Evolutionary conservation across 2,797 vertebrate genomes (phyloP), one percentile per base, ranked within the genome.

Genomic region (Hybognathus amarus): DNA sequence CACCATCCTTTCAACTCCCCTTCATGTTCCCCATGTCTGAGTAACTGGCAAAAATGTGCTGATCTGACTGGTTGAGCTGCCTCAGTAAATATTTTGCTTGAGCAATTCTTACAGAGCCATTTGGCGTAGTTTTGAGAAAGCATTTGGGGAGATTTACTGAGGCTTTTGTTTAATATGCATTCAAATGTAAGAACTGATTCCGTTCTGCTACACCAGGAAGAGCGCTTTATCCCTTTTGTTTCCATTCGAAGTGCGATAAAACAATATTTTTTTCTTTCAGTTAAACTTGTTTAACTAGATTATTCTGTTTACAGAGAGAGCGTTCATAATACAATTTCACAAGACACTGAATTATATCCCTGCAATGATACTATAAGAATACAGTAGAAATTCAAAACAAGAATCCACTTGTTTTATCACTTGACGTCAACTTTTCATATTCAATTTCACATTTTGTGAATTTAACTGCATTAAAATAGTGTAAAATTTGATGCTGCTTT

Each of bases 61-160:
- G 90, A 91, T 89, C 85, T 91, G 90, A 85, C 54, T 68, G 71
- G 56, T 66, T 85, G 71, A 89, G 87, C 88, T 88, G 92, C 91
- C 85, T 94, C 87, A 90, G 90, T 89, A 93, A 92, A 91, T 89
- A 93, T 87, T 87, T 87, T 73, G 80, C 85, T 82, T 74, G 80
- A 89, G 54, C 75, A 77, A 52, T 83, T 86, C 83, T 83, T 73
- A 70, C 54, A 36, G 77, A 85, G 77, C 86, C 75, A 81, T 85
- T 87, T 89, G 86, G 86, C 85, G 50, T 63, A 76, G 80, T 63
- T 92, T 91, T 93, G 92, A 93, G 93, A 93, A 92, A 93, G 94
- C 93, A 95, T 94, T 87, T 95, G 93, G 89, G 87, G 50, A 90
- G 88, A 93, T 95, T 94, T 94, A 92, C 91, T 89, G 89, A 83